These are phyloP conservation scores for Benthosema pterotum DNA, from an alignment of 2,797 vertebrate species.

Conservation along the genomic window DNA sequence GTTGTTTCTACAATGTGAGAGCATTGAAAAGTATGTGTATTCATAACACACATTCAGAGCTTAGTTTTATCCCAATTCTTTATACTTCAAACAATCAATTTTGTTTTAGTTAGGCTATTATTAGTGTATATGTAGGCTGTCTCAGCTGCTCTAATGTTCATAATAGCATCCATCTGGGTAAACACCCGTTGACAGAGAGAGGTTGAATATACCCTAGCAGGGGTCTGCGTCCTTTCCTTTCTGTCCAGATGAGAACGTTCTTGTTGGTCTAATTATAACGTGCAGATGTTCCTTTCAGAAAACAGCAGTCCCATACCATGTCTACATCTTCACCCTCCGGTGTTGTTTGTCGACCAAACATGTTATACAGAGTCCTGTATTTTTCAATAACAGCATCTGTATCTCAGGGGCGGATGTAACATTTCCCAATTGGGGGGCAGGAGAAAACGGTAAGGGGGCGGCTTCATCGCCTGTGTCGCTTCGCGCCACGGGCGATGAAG, in stretches of 20 bases:
- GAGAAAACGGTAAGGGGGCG: too few relatives aligned
- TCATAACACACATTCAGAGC: too few relatives aligned
- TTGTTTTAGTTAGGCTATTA: too few relatives aligned
- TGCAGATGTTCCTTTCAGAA: slow-evolving; percentile 54
- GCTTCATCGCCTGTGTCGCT: too few relatives aligned
- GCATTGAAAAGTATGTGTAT: too few relatives aligned
- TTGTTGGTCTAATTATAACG: slow-evolving; percentile 30
- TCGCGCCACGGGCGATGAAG: too few relatives aligned
- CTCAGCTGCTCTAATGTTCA: slow-evolving; percentile 23
- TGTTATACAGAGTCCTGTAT: background rate
- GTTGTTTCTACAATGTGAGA: too few relatives aligned
- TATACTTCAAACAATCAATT: too few relatives aligned
- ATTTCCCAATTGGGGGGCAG: too few relatives aligned
- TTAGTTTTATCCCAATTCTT: too few relatives aligned
- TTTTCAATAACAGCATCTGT: background rate
- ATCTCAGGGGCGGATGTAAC: too few relatives aligned
- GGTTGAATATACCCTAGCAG: slow-evolving; percentile 51
- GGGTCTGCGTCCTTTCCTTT: slow-evolving; percentile 36
- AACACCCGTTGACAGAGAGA: slow-evolving; percentile 53
- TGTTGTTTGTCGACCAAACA: slow-evolving; percentile 13
- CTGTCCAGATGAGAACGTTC: slow-evolving; percentile 33
- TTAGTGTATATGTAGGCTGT: slow-evolving; percentile 5
- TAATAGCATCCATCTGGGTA: slow-evolving; percentile 64
- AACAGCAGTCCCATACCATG: slow-evolving; percentile 45
- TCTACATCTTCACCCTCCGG: slow-evolving; percentile 23